These are phyloP conservation scores for Apodemus sylvaticus DNA, from an alignment of 2,113 vertebrate species.

Conservation along the genomic window DNA sequence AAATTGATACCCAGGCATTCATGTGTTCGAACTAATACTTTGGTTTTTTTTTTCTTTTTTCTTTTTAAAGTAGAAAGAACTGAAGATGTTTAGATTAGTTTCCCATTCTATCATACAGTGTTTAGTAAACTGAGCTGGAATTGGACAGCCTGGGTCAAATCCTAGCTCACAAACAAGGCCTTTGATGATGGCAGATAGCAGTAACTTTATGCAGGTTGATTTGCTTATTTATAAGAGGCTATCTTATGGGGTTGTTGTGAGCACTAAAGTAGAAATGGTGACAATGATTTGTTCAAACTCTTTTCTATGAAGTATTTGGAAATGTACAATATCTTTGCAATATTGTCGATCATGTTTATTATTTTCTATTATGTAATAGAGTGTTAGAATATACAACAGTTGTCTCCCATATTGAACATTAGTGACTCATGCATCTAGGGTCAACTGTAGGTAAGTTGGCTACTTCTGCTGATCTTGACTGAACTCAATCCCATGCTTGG, in stretches of 20 bases:
- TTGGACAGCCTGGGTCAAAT: conserved; percentile 9
- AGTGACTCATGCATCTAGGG: not conserved
- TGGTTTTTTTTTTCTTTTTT: not conserved
- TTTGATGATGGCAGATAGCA: not conserved
- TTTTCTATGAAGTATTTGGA: not conserved
- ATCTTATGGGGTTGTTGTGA: not conserved
- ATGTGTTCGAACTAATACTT: not conserved
- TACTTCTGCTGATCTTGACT: not conserved
- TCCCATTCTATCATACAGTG: not conserved
- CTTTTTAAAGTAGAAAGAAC: conserved; percentile 2
- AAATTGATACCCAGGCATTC: not conserved
- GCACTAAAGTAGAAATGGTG: conserved; percentile 16
- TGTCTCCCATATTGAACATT: not conserved
- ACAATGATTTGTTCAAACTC: conserved; percentile 23
- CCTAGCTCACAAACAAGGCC: not conserved
- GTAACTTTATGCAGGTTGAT: not conserved
- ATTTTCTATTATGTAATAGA: not conserved
- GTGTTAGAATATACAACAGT: not conserved
- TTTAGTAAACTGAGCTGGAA: conserved; percentile 14
- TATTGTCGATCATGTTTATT: not conserved
- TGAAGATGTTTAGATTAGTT: not conserved
- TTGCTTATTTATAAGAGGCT: conserved; percentile 15
- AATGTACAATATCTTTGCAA: not conserved
- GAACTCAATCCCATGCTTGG: not conserved
- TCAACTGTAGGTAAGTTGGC: not conserved